These are phyloP conservation scores for Falco novaeseelandiae DNA, from an alignment of 2,797 vertebrate genomes.

Conservation along the genomic window DNA sequence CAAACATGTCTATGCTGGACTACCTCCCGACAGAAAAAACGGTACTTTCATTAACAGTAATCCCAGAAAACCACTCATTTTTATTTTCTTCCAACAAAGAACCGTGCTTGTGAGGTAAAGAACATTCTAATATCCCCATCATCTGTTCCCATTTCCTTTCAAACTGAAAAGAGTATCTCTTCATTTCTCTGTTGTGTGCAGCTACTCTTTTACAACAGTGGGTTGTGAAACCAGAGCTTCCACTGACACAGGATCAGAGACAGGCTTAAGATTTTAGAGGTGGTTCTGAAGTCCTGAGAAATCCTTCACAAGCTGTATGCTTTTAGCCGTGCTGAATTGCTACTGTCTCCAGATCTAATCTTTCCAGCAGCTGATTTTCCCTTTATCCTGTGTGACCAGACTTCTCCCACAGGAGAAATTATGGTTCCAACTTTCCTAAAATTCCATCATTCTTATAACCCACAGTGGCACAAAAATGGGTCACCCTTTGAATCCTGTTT, in stretches of 20 bases:
- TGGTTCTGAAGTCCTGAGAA: slow-evolving; percentile 57
- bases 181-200: slow-evolving; percentile 31
- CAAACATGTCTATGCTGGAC: not conserved
- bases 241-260: slow-evolving; percentile 32
- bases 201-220: not conserved
- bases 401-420: slow-evolving; percentile 30
- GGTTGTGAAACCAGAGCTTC: slow-evolving; percentile 42
- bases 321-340: slow-evolving; percentile 24
- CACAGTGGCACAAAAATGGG: not conserved
- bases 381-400: slow-evolving; percentile 42
- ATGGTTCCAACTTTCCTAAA: not conserved
- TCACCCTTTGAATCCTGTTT: slow-evolving; percentile 21
- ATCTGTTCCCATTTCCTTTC: not conserved
- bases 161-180: not conserved
- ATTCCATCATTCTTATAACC: slow-evolving; percentile 10
- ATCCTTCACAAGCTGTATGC: slow-evolving; percentile 23
- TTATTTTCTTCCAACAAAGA: not conserved
- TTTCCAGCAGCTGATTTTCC: slow-evolving; percentile 54
- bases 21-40: not conserved
- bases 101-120: not conserved
- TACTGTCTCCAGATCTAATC: slow-evolving; percentile 51
- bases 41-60: not conserved
- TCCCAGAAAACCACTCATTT: not conserved
- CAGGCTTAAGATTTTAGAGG: slow-evolving; percentile 41
- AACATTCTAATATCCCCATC: not conserved